Base-by-base conservation (phyloP, 35 echinoderm and acorn worm species). In the Ophiothrix spiculata region DNA sequence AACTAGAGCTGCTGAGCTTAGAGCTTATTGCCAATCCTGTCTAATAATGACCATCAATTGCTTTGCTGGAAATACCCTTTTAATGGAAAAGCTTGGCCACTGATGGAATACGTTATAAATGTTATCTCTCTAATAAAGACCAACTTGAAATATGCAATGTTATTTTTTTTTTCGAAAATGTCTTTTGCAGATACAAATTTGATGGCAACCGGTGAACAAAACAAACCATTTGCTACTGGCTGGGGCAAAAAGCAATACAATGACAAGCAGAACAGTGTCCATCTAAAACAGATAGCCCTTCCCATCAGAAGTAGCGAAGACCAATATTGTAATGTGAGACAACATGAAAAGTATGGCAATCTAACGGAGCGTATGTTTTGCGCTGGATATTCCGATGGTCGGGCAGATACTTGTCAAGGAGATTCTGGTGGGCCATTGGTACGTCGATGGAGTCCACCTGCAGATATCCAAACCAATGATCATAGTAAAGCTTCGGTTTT, bases 341-440 rank as follows among this genome's bases (percentile, higher is more conserved):
- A 10, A 69, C 29, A 15, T 15, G 91, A 98, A 38, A 89, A 91
- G 13, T 77, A 75, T 6, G 78, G 74, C 33, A 92, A 93, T 38
- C 91, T 94, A 33, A 98, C 95, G 0, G 63, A 80, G 31, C 84
- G 84, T 54, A 98, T 98, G 95, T 94, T 95, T 29, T 95, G 93
- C 80, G 93, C 93, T 74, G 93, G 93, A 15, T 87, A 90, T 56
- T 3, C 38, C 6, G 19, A 80, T 10, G 88, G 83, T 4, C 77
- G 41, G 31, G 73, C 39, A 0, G 93, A 95, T 35, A 88, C 93
- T 8, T 95, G 93, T 79, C 1, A 31, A 17, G 93, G 93, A 2
- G 93, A 95, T 54, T 91, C 88, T 77, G 93, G 93, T 36, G 93
- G 93, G 1, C 93, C 88, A 23, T 86, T 90, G 32, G 35, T 79